These are phyloP conservation scores for Epinephelus lanceolatus DNA, from an alignment of 2,113 vertebrate genomes.

Conservation along the genomic window DNA sequence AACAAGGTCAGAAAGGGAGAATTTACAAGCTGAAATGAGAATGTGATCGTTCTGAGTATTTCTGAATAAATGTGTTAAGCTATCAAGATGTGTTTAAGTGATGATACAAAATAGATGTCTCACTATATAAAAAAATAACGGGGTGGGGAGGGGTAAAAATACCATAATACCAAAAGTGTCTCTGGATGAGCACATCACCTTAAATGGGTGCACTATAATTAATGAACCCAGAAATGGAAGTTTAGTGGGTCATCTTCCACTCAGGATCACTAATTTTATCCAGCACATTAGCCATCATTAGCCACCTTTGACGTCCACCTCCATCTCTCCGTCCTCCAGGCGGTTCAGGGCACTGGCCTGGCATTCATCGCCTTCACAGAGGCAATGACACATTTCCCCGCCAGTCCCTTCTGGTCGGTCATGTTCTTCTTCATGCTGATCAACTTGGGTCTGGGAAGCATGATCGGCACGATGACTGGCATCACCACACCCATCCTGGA, in stretches of 20 bases:
- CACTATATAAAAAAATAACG: too few species aligned
- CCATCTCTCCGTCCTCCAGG: slow-evolving; percentile 79
- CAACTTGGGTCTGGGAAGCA: slow-evolving; percentile 97
- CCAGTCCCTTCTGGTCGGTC: slow-evolving; percentile 96
- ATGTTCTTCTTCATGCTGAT: slow-evolving; percentile 99
- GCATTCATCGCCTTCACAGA: slow-evolving; percentile 99
- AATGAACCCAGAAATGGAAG: not conserved
- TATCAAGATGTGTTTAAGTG: not conserved
- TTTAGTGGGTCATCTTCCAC: not conserved
- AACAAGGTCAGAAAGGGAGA: slow-evolving; percentile 88
- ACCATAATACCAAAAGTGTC: not conserved
- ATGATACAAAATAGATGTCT: too few species aligned
- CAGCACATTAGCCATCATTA: not conserved
- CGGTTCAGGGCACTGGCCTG: slow-evolving; percentile 97
- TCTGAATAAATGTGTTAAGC: not conserved
- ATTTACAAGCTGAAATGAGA: not conserved
- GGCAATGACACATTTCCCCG: slow-evolving; percentile 98
- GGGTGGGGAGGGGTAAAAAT: not conserved
- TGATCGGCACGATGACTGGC: slow-evolving; percentile 99
- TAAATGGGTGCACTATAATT: not conserved
- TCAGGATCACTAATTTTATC: not conserved
- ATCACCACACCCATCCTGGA: slow-evolving; percentile 98
- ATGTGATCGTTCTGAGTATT: not conserved
- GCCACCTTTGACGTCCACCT: not conserved
- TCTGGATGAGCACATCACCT: not conserved